Base-by-base conservation (phyloP, 2,888 invertebrate species). In the Drosophila dives region DNA sequence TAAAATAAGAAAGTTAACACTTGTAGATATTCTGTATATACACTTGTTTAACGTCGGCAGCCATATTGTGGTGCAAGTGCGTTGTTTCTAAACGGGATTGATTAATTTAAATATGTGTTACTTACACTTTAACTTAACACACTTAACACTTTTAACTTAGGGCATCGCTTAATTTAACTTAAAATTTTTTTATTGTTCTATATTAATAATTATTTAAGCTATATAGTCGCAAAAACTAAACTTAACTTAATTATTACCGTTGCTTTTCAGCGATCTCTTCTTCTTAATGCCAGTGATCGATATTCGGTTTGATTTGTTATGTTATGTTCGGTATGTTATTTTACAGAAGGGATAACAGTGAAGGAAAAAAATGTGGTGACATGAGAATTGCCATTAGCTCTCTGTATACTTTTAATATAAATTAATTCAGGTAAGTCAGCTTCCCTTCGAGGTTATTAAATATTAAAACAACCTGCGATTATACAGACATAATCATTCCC, bases 11-110 rank as follows among this genome's bases (percentile, higher is more conserved):
- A 29, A 5, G 29, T 29, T 1, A 5, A 29, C 29, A 29, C 29
- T 29, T 29, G 5, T 29, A 29, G 29, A 29, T 6, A 6, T 29
- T 5, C 29, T 29, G 5, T 29, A 5, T 29, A 45, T 23, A 45
- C 34, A 49, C n/a, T 53, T 38, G 38, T 66, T 48, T 32, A 45
- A 26, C 32, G 32, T 32, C 55, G 55, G 10, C 15, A 29, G 29
- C 71, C 63, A 75, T 75, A 68, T 81, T 66, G 38, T 55, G 69
- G 54, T 64, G 45, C 12, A 20, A 64, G 58, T 62, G 55, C 50
- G 48, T 23, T 11, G 53, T 40, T 65, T 51, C 42, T 36, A n/a
- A 48, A 50, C 32, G 56, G 38, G 23, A 20, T 34, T 23, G 20
- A 45, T 26, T 50, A 33, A 63, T n/a, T 45, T 23, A 45, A 17